Evolutionary conservation across 2,888 invertebrate species (phyloP).

Genomic region (Lasioglossum lativentre): DNA sequence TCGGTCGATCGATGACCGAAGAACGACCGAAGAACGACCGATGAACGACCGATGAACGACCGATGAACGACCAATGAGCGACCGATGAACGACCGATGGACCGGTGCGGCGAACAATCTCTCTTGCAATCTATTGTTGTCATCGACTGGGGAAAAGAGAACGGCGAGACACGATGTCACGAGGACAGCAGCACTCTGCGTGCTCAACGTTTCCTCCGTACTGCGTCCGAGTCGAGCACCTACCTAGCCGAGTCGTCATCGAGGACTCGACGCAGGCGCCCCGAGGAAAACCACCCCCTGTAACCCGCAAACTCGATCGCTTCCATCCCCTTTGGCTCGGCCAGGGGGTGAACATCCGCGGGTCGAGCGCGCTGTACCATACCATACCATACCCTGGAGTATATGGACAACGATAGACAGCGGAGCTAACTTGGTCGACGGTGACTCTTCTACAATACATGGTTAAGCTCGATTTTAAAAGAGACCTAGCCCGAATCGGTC

Average conservation of each 20-base stretch:
- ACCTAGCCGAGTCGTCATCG: conserved; percentile 80
- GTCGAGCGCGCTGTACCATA: conserved; percentile 40
- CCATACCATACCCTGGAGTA: conserved; percentile 32
- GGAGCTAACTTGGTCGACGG: neutral
- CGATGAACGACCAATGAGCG: neutral
- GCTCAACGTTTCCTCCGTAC: conserved; percentile 72
- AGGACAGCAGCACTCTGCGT: conserved; percentile 54
- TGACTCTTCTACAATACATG: neutral
- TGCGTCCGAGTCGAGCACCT: conserved; percentile 83
- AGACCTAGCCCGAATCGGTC: neutral
- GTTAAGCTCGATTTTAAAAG: neutral
- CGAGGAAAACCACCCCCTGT: conserved; percentile 61
- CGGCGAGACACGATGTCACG: conserved; percentile 49
- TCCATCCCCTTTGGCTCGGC: conserved; percentile 51
- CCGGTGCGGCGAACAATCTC: neutral
- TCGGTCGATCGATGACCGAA: neutral
- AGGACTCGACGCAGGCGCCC: conserved; percentile 83
- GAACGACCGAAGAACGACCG: too few species aligned
- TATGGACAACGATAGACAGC: conserved; percentile 46
- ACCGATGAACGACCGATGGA: neutral
- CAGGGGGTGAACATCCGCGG: conserved; percentile 67
- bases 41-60: neutral
- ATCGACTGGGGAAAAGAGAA: conserved; percentile 14
- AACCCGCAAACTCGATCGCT: conserved; percentile 53
- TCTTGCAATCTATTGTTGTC: conserved; percentile 35